Conservation (phyloP, 2,888 invertebrate genomes). For the Chelonus formosanus region DNA sequence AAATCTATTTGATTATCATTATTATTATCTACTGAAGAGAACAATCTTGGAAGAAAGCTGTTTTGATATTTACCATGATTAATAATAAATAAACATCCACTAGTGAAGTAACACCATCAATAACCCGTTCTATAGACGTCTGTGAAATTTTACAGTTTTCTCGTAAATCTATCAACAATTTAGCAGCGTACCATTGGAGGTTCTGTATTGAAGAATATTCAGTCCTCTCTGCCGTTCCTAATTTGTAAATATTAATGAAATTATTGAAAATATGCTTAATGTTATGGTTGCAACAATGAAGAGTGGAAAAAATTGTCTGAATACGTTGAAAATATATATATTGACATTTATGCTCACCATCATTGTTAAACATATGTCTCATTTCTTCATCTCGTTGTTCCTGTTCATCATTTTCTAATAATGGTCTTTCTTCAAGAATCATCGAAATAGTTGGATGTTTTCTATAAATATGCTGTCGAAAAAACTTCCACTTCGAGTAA, state of each 20-base stretch:
- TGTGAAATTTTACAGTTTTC: constrained; percentile 32
- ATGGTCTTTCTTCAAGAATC: background rate
- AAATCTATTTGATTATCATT: too few relatives aligned
- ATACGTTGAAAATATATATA: too few relatives aligned
- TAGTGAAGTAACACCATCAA: constrained; percentile 29
- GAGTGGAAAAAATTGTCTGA: too few relatives aligned
- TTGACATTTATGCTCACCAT: too few relatives aligned
- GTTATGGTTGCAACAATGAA: too few relatives aligned
- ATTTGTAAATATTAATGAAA: too few relatives aligned
- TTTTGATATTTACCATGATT: constrained; percentile 22
- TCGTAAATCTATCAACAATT: constrained; percentile 28
- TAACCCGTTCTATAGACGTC: constrained; percentile 22
- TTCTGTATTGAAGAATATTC: constrained; percentile 1
- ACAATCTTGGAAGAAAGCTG: too few relatives aligned
- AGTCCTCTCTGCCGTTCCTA: too few relatives aligned
- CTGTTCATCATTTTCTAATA: background rate
- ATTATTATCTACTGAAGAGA: too few relatives aligned
- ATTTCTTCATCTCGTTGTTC: background rate
- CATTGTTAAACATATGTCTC: background rate
- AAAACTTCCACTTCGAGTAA: background rate
- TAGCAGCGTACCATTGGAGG: constrained; percentile 21
- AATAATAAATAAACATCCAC: constrained; percentile 20
- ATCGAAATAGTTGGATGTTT: constrained; percentile 3
- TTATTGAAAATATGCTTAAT: too few relatives aligned
- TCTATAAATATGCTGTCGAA: background rate